Evolutionary conservation across 2,888 invertebrate genomes (phyloP).

Genomic region (Parnassius orleans): DNA sequence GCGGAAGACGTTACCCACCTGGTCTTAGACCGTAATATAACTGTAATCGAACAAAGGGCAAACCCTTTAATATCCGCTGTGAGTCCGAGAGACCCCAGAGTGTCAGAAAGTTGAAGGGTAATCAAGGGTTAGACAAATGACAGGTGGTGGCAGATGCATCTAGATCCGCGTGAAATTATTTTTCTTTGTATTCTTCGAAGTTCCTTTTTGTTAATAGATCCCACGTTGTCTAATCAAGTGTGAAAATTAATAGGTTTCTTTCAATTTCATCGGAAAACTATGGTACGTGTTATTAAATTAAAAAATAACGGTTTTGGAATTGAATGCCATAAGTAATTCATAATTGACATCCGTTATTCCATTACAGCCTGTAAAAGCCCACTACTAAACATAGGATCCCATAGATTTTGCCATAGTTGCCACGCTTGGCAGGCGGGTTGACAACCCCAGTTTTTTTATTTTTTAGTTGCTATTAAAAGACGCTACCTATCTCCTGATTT

Average conservation of each 20-base stretch:
- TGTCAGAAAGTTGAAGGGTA: constrained; percentile 51
- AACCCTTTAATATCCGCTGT: constrained; percentile 66
- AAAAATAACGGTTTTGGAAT: neutral
- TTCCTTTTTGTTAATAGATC: constrained; percentile 46
- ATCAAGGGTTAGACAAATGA: constrained; percentile 62
- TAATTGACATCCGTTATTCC: neutral
- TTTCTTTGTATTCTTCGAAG: constrained; percentile 46
- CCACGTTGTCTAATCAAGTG: constrained; percentile 67
- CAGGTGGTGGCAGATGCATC: constrained; percentile 76
- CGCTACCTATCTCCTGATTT: no score
- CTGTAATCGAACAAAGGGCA: constrained; percentile 58
- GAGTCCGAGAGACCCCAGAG: constrained; percentile 54
- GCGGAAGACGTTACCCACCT: constrained; percentile 62
- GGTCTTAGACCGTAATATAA: constrained; percentile 66
- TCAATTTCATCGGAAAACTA: constrained; percentile 42
- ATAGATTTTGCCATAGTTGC: no score
- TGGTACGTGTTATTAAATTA: constrained; percentile 17
- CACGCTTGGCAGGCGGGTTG: no score
- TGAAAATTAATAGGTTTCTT: constrained; percentile 68
- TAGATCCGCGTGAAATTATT: constrained; percentile 77
- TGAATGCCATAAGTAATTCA: no score
- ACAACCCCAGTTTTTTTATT: no score
- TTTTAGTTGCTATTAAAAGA: no score
- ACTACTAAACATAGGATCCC: neutral
- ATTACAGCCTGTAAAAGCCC: no score